phyloP scores from a whole-genome alignment of 2,113 vertebrate species.

The Leuciscus idus region DNA sequence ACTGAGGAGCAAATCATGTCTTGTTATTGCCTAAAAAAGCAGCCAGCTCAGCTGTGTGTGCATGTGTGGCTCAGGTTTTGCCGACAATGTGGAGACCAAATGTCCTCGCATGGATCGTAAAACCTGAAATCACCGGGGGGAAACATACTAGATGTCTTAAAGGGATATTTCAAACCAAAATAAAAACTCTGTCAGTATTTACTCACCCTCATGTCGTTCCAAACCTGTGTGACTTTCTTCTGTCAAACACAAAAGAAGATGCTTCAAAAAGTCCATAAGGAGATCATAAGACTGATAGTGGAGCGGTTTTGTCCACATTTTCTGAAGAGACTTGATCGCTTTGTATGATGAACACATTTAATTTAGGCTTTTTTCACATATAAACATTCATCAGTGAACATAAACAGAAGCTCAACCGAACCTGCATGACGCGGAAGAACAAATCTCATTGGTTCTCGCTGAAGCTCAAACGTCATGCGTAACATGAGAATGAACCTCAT shows the following conservation, averaged over 20 bases:
- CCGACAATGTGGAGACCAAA: neutral
- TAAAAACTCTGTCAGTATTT: neutral
- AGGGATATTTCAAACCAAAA: neutral
- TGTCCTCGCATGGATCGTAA: neutral
- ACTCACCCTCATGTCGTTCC: neutral
- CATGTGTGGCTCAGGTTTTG: constrained; percentile 17
- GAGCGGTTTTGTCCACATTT: too few relatives aligned
- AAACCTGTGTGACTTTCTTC: neutral
- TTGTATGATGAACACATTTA: too few relatives aligned
- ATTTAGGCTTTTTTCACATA: too few relatives aligned
- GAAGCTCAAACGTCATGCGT: too few relatives aligned
- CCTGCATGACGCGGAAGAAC: too few relatives aligned
- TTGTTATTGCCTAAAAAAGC: constrained; percentile 33
- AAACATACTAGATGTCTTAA: neutral
- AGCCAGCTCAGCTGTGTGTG: neutral
- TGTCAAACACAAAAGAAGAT: neutral
- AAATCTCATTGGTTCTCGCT: too few relatives aligned
- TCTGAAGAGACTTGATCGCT: too few relatives aligned
- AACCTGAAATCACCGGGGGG: neutral
- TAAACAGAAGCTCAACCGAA: too few relatives aligned
- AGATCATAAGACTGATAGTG: too few relatives aligned
- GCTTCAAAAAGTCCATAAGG: too few relatives aligned
- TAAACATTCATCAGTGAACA: too few relatives aligned
- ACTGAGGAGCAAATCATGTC: constrained; percentile 33
- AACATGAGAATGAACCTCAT: too few relatives aligned